phyloP scores from a whole-genome alignment of 2,888 invertebrate genomes.

The Drosophila subquinaria region DNA sequence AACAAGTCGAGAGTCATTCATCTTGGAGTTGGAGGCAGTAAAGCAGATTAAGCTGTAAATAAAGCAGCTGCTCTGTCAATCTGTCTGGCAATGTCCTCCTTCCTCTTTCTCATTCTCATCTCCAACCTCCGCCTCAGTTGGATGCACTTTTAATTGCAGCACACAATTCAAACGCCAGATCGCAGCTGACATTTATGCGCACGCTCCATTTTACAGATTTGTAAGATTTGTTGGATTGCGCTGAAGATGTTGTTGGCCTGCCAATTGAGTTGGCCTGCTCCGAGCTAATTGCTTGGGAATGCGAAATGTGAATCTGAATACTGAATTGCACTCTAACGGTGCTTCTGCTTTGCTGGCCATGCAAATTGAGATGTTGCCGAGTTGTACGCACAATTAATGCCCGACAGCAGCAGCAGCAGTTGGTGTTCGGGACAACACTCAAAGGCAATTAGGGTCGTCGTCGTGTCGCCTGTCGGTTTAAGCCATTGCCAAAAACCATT shows the following conservation, averaged over 20 bases:
- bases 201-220: constrained; percentile 74
- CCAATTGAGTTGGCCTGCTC: constrained; percentile 37
- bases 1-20: constrained; percentile 59
- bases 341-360: constrained; percentile 39
- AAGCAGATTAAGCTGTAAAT: constrained; percentile 78
- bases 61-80: constrained; percentile 69
- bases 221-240: constrained; percentile 38
- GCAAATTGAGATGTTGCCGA: constrained; percentile 74
- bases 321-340: constrained; percentile 57
- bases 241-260: constrained; percentile 20
- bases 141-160: constrained; percentile 72
- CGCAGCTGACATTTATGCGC: constrained; percentile 77
- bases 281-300: constrained; percentile 76
- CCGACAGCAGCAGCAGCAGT: constrained; percentile 58
- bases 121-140: constrained; percentile 29
- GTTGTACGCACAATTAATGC: constrained; percentile 83
- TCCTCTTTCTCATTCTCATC: not conserved
- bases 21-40: constrained; percentile 62
- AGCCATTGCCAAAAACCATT: constrained; percentile 55
- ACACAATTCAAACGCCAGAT: constrained; percentile 52
- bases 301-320: not conserved
- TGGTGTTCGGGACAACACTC: constrained; percentile 73
- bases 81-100: constrained; percentile 48
- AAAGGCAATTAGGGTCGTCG: constrained; percentile 80
- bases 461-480: constrained; percentile 52